Percentiles rank a stretch among this genome's conserved stretches.
phyloP scores from a whole-genome alignment of 2,888 invertebrate genomes.

The Caenorhabditis macrosperma region DNA sequence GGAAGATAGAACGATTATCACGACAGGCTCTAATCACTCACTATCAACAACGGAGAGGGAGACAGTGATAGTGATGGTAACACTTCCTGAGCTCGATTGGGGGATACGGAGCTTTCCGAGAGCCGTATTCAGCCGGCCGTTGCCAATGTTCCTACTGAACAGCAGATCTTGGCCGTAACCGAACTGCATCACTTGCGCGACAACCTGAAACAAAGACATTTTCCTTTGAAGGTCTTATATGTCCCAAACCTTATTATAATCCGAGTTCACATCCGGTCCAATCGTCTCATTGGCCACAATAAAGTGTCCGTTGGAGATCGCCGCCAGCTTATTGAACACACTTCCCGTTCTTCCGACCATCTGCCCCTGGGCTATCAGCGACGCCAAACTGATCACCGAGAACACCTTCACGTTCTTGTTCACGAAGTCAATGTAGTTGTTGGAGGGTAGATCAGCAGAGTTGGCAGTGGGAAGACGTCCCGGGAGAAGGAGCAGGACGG shows the following conservation, averaged over 20 bases:
- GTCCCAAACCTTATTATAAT: slow-evolving; percentile 5
- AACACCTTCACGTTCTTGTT: slow-evolving; percentile 9
- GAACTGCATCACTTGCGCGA: slow-evolving; percentile 13
- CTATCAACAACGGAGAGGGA: slow-evolving; percentile 27
- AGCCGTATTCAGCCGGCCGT: neutral
- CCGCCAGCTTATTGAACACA: slow-evolving; percentile 29
- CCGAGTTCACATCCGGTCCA: slow-evolving; percentile 15
- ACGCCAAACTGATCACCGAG: neutral
- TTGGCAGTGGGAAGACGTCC: neutral
- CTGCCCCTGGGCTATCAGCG: neutral
- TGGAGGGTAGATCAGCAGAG: neutral
- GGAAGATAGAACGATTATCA: neutral
- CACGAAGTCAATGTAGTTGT: neutral
- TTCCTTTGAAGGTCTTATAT: neutral
- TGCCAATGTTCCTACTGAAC: slow-evolving; percentile 31
- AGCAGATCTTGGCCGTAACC: slow-evolving; percentile 26
- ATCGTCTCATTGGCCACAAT: slow-evolving; percentile 40
- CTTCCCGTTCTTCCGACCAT: slow-evolving; percentile 11
- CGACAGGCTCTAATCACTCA: neutral
- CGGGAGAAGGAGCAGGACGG: neutral
- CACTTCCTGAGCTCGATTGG: neutral
- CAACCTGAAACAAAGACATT: slow-evolving; percentile 2
- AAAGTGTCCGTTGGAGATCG: slow-evolving; percentile 48
- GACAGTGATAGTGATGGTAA: slow-evolving; percentile 23
- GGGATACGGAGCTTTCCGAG: slow-evolving; percentile 18